phyloP scores from a whole-genome alignment of 2,888 invertebrate species.

The Dasypolia templi region DNA sequence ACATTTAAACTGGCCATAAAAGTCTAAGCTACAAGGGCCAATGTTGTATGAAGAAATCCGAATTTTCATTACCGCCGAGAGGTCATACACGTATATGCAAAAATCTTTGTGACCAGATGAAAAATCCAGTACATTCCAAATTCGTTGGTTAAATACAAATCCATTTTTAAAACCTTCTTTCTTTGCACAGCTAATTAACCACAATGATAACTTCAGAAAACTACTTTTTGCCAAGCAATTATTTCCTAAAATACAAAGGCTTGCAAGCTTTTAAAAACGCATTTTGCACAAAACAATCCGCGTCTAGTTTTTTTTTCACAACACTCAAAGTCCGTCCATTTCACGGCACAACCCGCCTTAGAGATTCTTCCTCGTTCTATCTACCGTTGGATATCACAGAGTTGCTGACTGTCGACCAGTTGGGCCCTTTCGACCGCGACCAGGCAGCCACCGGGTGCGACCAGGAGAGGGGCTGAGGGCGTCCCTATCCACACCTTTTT shows the following conservation, averaged over 20 bases:
- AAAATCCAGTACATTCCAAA: constrained; percentile 41
- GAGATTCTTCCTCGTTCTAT: constrained; percentile 72
- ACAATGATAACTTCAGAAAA: background rate
- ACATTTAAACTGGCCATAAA: constrained; percentile 2
- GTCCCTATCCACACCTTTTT: constrained; percentile 88
- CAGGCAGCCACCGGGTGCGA: constrained; percentile 84
- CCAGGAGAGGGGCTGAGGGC: constrained; percentile 80
- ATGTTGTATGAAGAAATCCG: background rate
- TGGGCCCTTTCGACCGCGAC: constrained; percentile 87
- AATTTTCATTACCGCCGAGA: constrained; percentile 18
- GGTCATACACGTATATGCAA: constrained; percentile 11
- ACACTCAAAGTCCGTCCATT: constrained; percentile 63
- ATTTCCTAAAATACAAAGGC: background rate
- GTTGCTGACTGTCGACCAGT: constrained; percentile 80
- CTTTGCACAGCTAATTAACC: constrained; percentile 6
- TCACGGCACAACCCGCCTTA: constrained; percentile 77
- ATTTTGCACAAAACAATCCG: constrained; percentile 15
- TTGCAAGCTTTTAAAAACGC: constrained; percentile 32
- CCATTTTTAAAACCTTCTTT: constrained; percentile 45
- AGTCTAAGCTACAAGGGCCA: background rate
- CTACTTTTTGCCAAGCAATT: background rate
- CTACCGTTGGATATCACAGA: constrained; percentile 89
- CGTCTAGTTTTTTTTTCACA: constrained; percentile 30
- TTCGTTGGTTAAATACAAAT: constrained; percentile 37
- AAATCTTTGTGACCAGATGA: constrained; percentile 26